Percentiles rank a stretch among this genome's conserved stretches.
Conservation (phyloP, 1,140 invertebrate genomes). For the Pentalonia nigronervosa region DNA sequence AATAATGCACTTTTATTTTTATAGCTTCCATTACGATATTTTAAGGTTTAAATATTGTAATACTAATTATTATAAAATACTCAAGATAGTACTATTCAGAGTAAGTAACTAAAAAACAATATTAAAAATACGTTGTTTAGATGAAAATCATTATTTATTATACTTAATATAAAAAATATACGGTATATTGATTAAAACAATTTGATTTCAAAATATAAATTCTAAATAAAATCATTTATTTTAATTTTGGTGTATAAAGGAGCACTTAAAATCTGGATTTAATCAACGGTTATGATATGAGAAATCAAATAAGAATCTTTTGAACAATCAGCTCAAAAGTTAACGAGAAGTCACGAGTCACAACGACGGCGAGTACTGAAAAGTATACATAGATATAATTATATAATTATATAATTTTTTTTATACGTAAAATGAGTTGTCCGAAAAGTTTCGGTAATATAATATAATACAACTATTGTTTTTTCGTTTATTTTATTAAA, state of each 20-base stretch:
- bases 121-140: neutral
- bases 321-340: neutral
- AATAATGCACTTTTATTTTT: neutral
- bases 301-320: neutral
- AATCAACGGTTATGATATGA: neutral
- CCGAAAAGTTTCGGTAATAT: neutral
- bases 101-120: neutral
- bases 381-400: too few species aligned
- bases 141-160: too few species aligned
- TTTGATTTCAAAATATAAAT: too few species aligned
- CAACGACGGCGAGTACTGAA: neutral
- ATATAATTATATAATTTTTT: too few species aligned
- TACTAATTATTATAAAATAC: neutral
- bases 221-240: too few species aligned
- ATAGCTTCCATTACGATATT: neutral
- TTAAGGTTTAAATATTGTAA: neutral
- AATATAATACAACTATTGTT: neutral
- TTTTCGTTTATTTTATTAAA: neutral
- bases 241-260: too few species aligned
- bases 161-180: too few species aligned
- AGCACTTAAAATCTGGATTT: too few species aligned
- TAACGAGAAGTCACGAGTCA: constrained; percentile 1
- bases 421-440: neutral
- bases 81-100: neutral
- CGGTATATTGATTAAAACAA: too few species aligned